Base-by-base conservation (phyloP, 2,797 vertebrate species). In the Paratrypauchen microcephalus region DNA sequence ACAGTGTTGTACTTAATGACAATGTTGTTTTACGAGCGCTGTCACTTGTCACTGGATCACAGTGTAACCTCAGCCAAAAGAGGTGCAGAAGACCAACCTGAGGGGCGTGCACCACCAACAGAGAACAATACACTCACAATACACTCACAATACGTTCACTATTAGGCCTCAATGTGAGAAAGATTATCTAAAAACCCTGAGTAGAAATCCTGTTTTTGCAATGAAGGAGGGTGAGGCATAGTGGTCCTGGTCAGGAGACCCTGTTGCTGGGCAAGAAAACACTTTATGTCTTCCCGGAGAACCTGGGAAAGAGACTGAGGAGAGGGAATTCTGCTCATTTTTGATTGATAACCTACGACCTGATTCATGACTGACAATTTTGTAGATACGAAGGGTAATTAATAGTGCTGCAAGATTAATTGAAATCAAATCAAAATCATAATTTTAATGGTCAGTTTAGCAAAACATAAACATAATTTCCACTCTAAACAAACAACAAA, bases 1-100 rank as follows among this genome's bases (percentile, higher is more conserved):
- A 89, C 78, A 80, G 78, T 73, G 66, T 57, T 47, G 83, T 73
- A 77, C 84, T 92, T 92, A 93, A 93, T 93, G 92, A 91, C 91
- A 80, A 74, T 78, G 62, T 77, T 79, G 86, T 82, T 93, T 93
- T 93, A 93, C 66, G 81, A 84, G 85, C 26, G 63, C 76, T 79
- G 87, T 85, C 84, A 86, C 78, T 87, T 79, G 85, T 87, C 85
- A 75, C 76, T 78, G 81, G 28, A 50, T 50, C 41, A 41, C 68
- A n/a, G 30, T 7, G 19, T 21, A 41, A 23, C 8, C 30, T 59
- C 57, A 19, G 28, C 28, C 57, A 19, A 32, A 59, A 58, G 24
- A 59, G 3, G 24, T 1, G 28, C 16, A 23, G 60, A 39, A n/a
- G 59, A 39, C 5, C 59, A 21, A 61, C 30, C 32, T 39, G 19